Conservation (phyloP, 2,113 vertebrate species). For the Copsychus sechellarum region DNA sequence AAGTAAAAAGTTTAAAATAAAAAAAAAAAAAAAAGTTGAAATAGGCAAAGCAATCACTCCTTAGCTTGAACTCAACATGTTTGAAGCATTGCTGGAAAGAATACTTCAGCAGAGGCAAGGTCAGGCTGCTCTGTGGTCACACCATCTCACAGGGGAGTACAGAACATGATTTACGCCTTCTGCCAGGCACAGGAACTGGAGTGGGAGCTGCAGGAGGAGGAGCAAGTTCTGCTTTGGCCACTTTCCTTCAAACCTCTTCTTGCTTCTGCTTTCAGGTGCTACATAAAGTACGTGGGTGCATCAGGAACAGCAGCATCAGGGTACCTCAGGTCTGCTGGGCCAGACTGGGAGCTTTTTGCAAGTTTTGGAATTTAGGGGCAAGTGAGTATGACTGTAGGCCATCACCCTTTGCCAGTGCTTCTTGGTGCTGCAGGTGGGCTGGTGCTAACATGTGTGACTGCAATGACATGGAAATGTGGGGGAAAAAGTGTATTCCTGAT, state of each 20-base stretch:
- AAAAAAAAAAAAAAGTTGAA: background rate
- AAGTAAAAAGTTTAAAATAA: background rate
- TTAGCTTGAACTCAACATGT: background rate
- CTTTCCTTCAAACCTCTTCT: background rate
- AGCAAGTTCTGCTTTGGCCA: background rate
- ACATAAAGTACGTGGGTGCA: background rate
- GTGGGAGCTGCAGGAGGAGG: background rate
- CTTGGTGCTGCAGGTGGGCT: background rate
- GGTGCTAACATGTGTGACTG: fast-evolving
- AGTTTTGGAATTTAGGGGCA: background rate
- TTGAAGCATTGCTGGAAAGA: background rate
- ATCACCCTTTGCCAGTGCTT: background rate
- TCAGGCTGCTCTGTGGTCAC: background rate
- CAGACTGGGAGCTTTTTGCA: background rate
- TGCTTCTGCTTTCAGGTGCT: background rate
- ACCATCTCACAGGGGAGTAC: background rate
- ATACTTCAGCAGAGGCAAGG: background rate
- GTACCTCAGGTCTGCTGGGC: background rate
- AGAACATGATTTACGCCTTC: background rate
- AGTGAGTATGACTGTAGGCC: background rate
- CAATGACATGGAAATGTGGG: background rate
- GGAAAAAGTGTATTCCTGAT: background rate
- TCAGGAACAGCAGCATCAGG: background rate
- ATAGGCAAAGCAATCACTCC: background rate
- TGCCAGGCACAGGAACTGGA: background rate